Evolutionary conservation across 2,797 vertebrate species (phyloP).

Genomic region (Spheniscus humboldti): DNA sequence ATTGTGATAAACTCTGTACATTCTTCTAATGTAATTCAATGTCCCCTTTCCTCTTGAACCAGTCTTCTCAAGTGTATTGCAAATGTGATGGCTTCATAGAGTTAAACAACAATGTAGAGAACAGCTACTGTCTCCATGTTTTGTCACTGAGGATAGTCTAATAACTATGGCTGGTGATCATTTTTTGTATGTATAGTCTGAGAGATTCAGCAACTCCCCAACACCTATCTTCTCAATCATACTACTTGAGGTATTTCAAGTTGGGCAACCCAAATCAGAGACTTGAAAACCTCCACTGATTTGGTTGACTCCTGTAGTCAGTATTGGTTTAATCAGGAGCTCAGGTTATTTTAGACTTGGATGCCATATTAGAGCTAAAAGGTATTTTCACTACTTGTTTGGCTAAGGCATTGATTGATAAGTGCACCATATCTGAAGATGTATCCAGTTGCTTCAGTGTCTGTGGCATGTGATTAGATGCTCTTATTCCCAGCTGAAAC

Average conservation of each 20-base stretch:
- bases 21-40: background rate
- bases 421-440: background rate
- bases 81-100: background rate
- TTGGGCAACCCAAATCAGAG: background rate
- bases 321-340: background rate
- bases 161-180: background rate
- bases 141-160: background rate
- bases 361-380: background rate
- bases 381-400: background rate
- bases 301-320: background rate
- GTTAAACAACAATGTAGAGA: background rate
- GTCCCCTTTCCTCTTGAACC: background rate
- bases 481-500: background rate
- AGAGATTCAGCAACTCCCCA: background rate
- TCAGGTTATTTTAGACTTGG: background rate
- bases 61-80: background rate
- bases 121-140: background rate
- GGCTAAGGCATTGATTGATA: background rate
- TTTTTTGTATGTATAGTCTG: background rate
- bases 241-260: background rate
- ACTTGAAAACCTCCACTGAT: background rate
- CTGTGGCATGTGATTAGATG: background rate
- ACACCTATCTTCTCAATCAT: background rate
- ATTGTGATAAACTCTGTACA: background rate
- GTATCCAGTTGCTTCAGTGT: background rate